A percentile compares a stretch with the other conserved stretches of the same genome.
phyloP scores from a whole-genome alignment of 1,140 invertebrate species.

The Patella vulgata region DNA sequence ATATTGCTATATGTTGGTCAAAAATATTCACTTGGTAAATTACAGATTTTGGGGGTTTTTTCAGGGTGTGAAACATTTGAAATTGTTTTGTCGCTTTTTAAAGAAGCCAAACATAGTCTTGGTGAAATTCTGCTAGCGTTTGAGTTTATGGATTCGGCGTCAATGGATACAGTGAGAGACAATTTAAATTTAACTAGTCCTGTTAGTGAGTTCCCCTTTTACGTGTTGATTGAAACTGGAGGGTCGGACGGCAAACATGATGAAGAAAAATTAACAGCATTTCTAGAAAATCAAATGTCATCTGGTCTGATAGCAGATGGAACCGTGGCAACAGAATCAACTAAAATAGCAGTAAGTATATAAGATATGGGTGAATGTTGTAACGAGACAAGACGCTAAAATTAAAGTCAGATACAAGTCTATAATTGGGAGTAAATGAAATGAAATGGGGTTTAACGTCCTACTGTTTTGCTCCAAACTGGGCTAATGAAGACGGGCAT shows the following conservation, averaged over 20 bases:
- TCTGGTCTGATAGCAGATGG: conserved; percentile 82
- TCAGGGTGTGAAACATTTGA: conserved; percentile 80
- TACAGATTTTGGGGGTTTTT: no score
- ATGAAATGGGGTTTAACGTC: no score
- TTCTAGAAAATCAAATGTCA: conserved; percentile 80
- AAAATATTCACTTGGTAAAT: no score
- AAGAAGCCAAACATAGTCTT: conserved; percentile 77
- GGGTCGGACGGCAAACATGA: conserved; percentile 86
- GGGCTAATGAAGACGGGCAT: no score
- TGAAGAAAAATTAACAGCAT: conserved; percentile 84
- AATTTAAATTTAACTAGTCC: conserved; percentile 74
- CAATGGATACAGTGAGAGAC: conserved; percentile 72
- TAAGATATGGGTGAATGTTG: background rate
- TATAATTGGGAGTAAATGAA: no score
- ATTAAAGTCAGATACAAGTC: no score
- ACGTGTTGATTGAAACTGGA: conserved; percentile 90
- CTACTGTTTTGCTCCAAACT: no score
- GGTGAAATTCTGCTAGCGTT: conserved; percentile 93
- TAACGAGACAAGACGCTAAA: no score
- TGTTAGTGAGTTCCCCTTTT: conserved; percentile 77
- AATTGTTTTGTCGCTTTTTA: conserved; percentile 79
- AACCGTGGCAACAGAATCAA: conserved; percentile 81
- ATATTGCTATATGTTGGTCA: no score
- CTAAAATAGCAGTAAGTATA: conserved; percentile 76
- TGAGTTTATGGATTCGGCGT: conserved; percentile 87